Conservation (phyloP, 2,113 vertebrate genomes). For the Rhineura floridana region DNA sequence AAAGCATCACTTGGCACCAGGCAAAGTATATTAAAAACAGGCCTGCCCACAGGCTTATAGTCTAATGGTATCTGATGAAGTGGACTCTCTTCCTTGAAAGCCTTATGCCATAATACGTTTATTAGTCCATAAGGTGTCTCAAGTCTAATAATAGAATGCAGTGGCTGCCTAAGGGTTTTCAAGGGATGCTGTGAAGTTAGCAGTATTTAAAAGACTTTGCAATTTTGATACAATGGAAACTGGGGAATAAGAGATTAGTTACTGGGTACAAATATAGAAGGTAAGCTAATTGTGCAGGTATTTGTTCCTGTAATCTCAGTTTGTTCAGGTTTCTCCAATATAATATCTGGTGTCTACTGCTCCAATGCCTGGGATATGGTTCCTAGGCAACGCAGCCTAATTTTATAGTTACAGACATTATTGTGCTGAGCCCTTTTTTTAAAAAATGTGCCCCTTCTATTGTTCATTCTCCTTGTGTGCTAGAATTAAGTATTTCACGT, state of each 20-base stretch:
- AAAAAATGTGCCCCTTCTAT: conserved; percentile 29
- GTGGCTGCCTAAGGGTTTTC: neutral
- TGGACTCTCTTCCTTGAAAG: neutral
- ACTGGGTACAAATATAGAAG: too few species aligned
- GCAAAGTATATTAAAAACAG: neutral
- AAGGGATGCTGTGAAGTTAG: neutral
- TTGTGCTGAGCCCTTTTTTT: conserved; percentile 27
- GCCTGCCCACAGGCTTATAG: neutral
- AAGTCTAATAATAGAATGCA: neutral
- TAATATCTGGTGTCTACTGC: conserved; percentile 40
- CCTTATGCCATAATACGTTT: neutral
- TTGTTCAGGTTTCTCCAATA: conserved; percentile 39
- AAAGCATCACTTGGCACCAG: too few species aligned
- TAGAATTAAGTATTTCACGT: conserved; percentile 29
- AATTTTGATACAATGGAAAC: neutral
- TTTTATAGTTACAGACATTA: neutral
- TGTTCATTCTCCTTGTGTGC: conserved; percentile 29
- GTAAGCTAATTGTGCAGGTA: neutral
- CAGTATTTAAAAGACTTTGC: neutral
- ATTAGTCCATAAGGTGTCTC: neutral
- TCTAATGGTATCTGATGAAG: neutral
- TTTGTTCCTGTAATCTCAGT: neutral
- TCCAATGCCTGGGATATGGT: neutral
- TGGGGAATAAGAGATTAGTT: neutral
- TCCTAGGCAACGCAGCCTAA: neutral